phyloP scores from a whole-genome alignment of 1,140 invertebrate genomes.

The Drosophila sucinea region DNA sequence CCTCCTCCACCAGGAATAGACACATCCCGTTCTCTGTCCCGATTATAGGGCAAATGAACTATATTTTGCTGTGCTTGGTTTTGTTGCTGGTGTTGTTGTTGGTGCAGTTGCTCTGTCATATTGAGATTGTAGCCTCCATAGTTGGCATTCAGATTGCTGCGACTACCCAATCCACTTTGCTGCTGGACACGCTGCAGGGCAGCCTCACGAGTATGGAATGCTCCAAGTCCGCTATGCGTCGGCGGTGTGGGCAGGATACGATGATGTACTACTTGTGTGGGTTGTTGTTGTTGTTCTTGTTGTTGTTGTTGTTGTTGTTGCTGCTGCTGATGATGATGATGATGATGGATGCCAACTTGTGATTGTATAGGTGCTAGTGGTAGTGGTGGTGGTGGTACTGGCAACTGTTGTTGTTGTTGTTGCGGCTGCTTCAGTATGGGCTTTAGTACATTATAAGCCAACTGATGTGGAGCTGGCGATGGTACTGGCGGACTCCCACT shows the following conservation, averaged over 20 bases:
- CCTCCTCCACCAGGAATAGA: background rate
- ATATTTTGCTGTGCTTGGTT: constrained; percentile 13
- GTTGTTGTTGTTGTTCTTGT: constrained; percentile 21
- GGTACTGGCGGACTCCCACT: constrained; percentile 49
- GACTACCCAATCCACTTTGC: constrained; percentile 62
- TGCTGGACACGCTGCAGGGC: constrained; percentile 70
- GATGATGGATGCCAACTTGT: background rate
- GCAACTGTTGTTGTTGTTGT: constrained; percentile 14
- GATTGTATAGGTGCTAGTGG: constrained; percentile 17
- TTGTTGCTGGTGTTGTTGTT: constrained; percentile 18
- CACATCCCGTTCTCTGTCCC: constrained; percentile 23
- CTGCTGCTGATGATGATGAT: constrained; percentile 3
- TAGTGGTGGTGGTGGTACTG: constrained; percentile 18
- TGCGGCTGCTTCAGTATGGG: constrained; percentile 72
- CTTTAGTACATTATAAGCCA: constrained; percentile 64
- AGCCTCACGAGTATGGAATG: constrained; percentile 62
- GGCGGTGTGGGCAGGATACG: constrained; percentile 66
- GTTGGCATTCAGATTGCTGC: constrained; percentile 34
- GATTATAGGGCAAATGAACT: constrained; percentile 16
- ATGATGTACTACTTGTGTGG: constrained; percentile 50
- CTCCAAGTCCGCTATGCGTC: constrained; percentile 54
- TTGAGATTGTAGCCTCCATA: background rate
- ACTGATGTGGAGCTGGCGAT: constrained; percentile 61
- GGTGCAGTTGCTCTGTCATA: constrained; percentile 4
- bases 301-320: constrained; percentile 28